These are phyloP conservation scores for Euura lappo DNA, from an alignment of 1,140 invertebrate species.

Conservation along the genomic window DNA sequence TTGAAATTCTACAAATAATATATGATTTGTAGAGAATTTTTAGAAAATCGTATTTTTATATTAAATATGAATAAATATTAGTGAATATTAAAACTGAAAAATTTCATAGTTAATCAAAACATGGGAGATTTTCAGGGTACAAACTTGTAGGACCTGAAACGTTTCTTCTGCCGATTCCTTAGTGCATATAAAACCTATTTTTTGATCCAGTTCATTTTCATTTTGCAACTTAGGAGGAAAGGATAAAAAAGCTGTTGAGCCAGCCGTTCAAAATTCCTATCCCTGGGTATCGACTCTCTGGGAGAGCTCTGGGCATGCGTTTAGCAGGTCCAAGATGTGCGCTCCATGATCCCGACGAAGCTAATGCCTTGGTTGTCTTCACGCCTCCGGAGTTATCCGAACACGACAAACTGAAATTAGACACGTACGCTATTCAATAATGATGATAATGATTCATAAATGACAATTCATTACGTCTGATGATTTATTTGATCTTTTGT, in stretches of 20 bases:
- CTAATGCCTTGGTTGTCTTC: conserved; percentile 92
- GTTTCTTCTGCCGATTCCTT: conserved; percentile 14
- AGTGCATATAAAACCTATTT: conserved; percentile 13
- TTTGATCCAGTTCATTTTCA: conserved; percentile 18
- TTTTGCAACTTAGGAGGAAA: conserved; percentile 67
- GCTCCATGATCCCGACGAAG: conserved; percentile 92
- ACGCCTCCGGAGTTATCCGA: conserved; percentile 81
- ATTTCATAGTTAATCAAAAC: too few species aligned
- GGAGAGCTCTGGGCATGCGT: conserved; percentile 77
- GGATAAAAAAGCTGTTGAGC: conserved; percentile 83
- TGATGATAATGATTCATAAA: too few species aligned
- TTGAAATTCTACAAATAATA: too few species aligned
- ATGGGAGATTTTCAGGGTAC: too few species aligned
- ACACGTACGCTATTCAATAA: conserved; percentile 59
- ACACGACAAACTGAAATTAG: conserved; percentile 83
- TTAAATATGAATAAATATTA: too few species aligned
- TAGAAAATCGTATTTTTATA: conserved; percentile 19
- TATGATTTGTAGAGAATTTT: neutral
- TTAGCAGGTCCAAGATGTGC: conserved; percentile 73
- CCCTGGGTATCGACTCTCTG: conserved; percentile 83
- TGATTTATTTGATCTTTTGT: conserved; percentile 27
- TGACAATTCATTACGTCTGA: neutral
- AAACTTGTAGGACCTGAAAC: neutral
- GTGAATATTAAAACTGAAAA: too few species aligned
- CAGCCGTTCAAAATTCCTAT: conserved; percentile 96